Conservation (phyloP, 1,140 invertebrate species). For the Ectropis grisescens region DNA sequence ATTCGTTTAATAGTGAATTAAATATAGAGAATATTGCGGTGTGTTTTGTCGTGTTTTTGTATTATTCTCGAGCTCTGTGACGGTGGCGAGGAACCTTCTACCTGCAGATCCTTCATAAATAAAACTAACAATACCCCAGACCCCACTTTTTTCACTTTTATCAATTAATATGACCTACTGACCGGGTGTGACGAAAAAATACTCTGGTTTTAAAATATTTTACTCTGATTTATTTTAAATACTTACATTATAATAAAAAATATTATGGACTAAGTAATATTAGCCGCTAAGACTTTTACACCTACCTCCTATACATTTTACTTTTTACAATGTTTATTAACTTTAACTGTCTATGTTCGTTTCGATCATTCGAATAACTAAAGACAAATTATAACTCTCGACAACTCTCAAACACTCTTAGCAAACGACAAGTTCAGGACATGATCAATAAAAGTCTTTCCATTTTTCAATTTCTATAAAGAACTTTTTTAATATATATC, state of each 20-base stretch:
- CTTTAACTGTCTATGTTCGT: no score
- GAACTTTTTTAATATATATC: slow-evolving; percentile 60
- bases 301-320: slow-evolving; percentile 2
- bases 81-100: no score
- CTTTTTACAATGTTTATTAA: no score
- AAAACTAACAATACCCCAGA: no score
- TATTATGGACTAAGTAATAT: slow-evolving; percentile 60
- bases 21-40: no score
- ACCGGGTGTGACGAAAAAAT: slow-evolving; percentile 47
- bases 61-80: no score
- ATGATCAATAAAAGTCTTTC: slow-evolving; percentile 44
- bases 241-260: slow-evolving; percentile 64
- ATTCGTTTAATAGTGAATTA: no score
- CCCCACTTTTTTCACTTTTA: neutral
- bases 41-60: no score
- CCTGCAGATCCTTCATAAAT: no score
- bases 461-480: slow-evolving; percentile 56
- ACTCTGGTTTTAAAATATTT: slow-evolving; percentile 54
- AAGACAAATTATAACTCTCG: no score
- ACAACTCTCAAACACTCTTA: no score
- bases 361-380: no score
- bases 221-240: slow-evolving; percentile 64
- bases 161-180: slow-evolving; percentile 16
- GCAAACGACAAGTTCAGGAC: slow-evolving; percentile 13
- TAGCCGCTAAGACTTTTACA: slow-evolving; percentile 32